These are phyloP conservation scores for Eospalax fontanierii DNA, from an alignment of 2,797 vertebrate genomes.

Conservation along the genomic window DNA sequence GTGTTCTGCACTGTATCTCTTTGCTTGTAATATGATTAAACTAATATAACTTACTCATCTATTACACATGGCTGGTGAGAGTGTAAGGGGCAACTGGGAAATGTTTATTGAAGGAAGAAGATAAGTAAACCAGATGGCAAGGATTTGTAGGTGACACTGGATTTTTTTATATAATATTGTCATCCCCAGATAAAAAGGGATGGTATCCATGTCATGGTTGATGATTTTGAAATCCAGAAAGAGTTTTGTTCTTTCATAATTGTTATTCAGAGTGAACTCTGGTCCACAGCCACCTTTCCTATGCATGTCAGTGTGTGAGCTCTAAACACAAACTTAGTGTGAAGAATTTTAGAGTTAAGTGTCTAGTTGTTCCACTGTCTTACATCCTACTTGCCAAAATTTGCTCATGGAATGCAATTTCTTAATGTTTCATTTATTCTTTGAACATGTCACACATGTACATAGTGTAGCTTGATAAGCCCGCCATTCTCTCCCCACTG, in stretches of 20 bases:
- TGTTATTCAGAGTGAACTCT: not conserved
- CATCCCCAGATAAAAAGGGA: not conserved
- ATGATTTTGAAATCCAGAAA: not conserved
- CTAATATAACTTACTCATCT: not conserved
- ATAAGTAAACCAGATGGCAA: not conserved
- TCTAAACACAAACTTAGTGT: not conserved
- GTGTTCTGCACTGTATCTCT: not conserved
- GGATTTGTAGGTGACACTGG: rapidly evolving
- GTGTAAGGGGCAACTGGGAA: not conserved
- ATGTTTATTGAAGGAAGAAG: not conserved
- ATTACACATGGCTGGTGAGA: not conserved
- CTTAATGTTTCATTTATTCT: not conserved
- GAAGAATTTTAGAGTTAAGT: not conserved
- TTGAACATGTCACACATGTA: not conserved
- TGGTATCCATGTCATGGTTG: not conserved
- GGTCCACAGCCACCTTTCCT: not conserved
- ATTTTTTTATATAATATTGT: not conserved
- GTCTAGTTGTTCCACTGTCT: not conserved
- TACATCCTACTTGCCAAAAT: not conserved
- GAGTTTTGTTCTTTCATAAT: not conserved
- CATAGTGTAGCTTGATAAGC: not conserved
- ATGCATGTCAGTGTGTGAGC: not conserved
- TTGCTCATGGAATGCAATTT: not conserved
- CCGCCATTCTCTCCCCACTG: no score
- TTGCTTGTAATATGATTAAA: not conserved